These are phyloP conservation scores for Tholera decimalis DNA, from an alignment of 2,888 invertebrate species.

Conservation along the genomic window DNA sequence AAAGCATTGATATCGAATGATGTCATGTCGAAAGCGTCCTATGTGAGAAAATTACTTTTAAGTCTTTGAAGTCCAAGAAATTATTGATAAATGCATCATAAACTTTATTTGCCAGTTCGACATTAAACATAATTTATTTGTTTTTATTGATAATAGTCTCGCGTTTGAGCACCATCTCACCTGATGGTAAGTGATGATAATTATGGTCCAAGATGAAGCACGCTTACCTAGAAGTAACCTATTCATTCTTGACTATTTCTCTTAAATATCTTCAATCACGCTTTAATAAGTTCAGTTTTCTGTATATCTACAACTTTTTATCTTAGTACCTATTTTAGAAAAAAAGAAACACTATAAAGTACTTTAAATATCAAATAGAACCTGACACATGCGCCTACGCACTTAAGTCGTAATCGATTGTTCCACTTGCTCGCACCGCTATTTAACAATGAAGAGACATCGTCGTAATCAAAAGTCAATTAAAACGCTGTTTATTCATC, in stretches of 20 bases:
- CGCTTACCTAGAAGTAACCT: too few relatives aligned
- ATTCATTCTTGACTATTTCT: too few relatives aligned
- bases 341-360: slow-evolving; percentile 18
- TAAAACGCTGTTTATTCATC: slow-evolving; percentile 89
- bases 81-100: slow-evolving; percentile 3
- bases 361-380: slow-evolving; percentile 35
- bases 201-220: too few relatives aligned
- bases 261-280: slow-evolving; percentile 6
- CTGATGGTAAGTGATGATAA: too few relatives aligned
- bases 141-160: too few relatives aligned
- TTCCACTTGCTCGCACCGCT: slow-evolving; percentile 72
- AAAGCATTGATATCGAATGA: slow-evolving; percentile 27
- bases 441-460: slow-evolving; percentile 85
- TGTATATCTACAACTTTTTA: too few relatives aligned
- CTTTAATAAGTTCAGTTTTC: background rate
- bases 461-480: slow-evolving; percentile 88
- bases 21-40: slow-evolving; percentile 16
- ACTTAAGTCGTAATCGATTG: slow-evolving; percentile 73
- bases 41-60: slow-evolving; percentile 29
- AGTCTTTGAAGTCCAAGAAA: slow-evolving; percentile 8
- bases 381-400: slow-evolving; percentile 41
- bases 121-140: too few relatives aligned
- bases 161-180: too few relatives aligned
- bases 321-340: too few relatives aligned
- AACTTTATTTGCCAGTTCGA: background rate